A percentile compares a stretch with the other conserved stretches of the same genome.
Evolutionary conservation across 2,888 invertebrate species (phyloP).

Genomic region (Ceraclea dissimilis): DNA sequence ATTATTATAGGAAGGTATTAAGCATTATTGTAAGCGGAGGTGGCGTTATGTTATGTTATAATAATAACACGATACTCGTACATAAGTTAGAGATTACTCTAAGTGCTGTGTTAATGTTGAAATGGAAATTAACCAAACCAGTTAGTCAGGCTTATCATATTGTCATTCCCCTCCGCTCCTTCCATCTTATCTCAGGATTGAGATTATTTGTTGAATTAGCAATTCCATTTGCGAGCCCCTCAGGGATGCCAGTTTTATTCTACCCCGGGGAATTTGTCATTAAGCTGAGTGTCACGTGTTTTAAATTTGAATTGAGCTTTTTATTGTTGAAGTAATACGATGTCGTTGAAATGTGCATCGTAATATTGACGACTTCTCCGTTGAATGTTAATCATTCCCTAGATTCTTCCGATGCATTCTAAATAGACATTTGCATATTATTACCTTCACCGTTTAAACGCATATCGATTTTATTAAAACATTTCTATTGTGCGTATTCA

Average conservation of each 20-base stretch:
- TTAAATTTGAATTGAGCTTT: slow-evolving; percentile 6
- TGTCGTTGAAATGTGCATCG: too few species aligned
- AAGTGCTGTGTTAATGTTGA: too few species aligned
- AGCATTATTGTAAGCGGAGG: too few species aligned
- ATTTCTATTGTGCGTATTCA: too few species aligned
- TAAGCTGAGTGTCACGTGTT: slow-evolving; percentile 7
- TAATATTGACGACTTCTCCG: neutral
- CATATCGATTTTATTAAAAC: too few species aligned
- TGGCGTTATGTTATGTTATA: too few species aligned
- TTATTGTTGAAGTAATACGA: neutral
- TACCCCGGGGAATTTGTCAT: slow-evolving; percentile 4
- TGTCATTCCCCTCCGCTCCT: slow-evolving; percentile 26
- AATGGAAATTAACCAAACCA: too few species aligned
- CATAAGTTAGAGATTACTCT: too few species aligned
- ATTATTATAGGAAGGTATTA: too few species aligned
- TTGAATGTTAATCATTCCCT: neutral
- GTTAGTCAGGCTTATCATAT: slow-evolving; percentile 16
- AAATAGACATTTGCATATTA: neutral
- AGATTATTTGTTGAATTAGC: slow-evolving; percentile 26
- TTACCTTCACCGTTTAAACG: too few species aligned
- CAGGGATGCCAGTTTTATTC: slow-evolving; percentile 2
- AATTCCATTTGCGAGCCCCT: slow-evolving; percentile 20
- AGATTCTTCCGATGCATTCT: neutral
- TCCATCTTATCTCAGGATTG: slow-evolving; percentile 1
- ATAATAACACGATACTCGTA: too few species aligned